Evolutionary conservation across 2,797 vertebrate genomes (phyloP).

Genomic region (Parambassis ranga): DNA sequence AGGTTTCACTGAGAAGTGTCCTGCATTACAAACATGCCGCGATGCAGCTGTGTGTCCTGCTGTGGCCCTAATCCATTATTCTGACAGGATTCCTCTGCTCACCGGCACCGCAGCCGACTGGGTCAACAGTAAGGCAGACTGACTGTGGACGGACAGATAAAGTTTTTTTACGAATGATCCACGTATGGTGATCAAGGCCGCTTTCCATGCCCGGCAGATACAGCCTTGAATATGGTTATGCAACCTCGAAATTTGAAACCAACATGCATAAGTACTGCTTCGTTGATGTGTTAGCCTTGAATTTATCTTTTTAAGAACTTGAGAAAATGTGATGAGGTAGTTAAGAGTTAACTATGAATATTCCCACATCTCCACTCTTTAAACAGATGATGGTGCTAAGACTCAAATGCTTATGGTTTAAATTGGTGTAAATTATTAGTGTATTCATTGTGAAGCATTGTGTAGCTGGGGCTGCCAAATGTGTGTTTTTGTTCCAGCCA

Average conservation of each 20-base stretch:
- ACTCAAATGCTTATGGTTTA: too few species aligned
- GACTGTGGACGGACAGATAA: constrained; percentile 16
- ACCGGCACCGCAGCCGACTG: constrained; percentile 4
- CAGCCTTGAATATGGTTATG: too few species aligned
- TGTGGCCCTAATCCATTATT: constrained; percentile 54
- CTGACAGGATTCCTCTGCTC: constrained; percentile 41
- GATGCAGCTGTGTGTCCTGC: constrained; percentile 50
- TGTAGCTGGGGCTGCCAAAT: too few species aligned
- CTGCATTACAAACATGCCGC: constrained; percentile 48
- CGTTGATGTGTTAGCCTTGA: neutral
- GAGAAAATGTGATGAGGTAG: neutral
- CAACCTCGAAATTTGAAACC: neutral
- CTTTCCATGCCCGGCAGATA: too few species aligned
- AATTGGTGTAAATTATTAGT: too few species aligned
- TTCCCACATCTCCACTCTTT: neutral
- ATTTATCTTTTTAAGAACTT: neutral
- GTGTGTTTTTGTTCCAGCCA: too few species aligned
- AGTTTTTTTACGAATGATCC: constrained; percentile 29
- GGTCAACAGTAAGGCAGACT: constrained; percentile 27
- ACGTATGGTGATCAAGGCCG: constrained; percentile 7
- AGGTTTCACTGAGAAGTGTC: constrained; percentile 51
- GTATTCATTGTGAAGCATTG: too few species aligned
- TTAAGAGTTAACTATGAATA: neutral
- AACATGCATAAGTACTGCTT: neutral
- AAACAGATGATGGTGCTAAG: neutral